Conservation (phyloP, 2,888 invertebrate species). For the Drosophila rubida region DNA sequence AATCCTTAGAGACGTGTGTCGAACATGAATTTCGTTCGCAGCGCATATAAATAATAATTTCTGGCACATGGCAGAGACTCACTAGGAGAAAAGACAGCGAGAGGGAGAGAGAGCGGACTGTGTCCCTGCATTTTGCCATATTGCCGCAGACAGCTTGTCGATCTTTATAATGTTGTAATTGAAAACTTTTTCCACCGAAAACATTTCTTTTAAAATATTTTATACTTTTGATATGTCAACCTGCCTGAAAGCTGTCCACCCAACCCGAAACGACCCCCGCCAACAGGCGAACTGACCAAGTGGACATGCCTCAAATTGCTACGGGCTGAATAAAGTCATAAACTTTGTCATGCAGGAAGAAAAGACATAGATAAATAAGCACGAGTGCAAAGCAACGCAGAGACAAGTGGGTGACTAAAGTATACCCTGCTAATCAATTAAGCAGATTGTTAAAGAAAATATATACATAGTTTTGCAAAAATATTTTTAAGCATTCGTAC, state of each 20-base stretch:
- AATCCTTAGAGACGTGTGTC: slow-evolving; percentile 84
- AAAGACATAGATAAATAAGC: slow-evolving; percentile 13
- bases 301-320: slow-evolving; percentile 52
- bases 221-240: slow-evolving; percentile 78
- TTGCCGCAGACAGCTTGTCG: slow-evolving; percentile 84
- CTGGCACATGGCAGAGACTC: slow-evolving; percentile 58
- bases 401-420: background rate
- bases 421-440: background rate
- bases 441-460: too few relatives aligned
- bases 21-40: slow-evolving; percentile 83
- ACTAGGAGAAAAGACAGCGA: slow-evolving; percentile 6
- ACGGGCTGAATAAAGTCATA: slow-evolving; percentile 26
- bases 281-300: slow-evolving; percentile 17
- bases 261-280: slow-evolving; percentile 15
- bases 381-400: background rate
- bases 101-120: slow-evolving; percentile 4
- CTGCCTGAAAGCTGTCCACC: slow-evolving; percentile 72
- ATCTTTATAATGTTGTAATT: slow-evolving; percentile 85
- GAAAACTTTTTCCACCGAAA: slow-evolving; percentile 76
- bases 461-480: too few relatives aligned
- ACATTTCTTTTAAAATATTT: slow-evolving; percentile 79
- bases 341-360: slow-evolving; percentile 33
- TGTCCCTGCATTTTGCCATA: slow-evolving; percentile 74
- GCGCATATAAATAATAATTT: slow-evolving; percentile 83
- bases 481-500: too few relatives aligned